phyloP scores from a whole-genome alignment of 2,113 vertebrate genomes.

The Falcunculus frontatus region DNA sequence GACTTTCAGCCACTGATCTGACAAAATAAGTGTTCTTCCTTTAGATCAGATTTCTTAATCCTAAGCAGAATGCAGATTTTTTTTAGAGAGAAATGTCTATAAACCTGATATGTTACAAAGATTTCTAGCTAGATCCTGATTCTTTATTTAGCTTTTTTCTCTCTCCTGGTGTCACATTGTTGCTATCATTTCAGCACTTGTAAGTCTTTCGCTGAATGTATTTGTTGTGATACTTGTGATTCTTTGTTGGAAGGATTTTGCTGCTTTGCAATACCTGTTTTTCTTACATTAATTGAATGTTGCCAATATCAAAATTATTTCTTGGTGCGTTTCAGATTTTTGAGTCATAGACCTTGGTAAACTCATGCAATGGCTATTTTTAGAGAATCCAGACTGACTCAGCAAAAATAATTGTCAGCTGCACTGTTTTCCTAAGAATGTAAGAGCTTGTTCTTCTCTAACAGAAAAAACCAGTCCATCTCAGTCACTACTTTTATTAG shows the following conservation, averaged over 20 bases:
- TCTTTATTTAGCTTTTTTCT: not conserved
- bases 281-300: not conserved
- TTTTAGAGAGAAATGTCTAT: not conserved
- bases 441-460: not conserved
- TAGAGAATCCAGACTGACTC: not conserved
- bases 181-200: not conserved
- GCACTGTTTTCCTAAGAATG: not conserved
- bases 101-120: not conserved
- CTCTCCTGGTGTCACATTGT: not conserved
- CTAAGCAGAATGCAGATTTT: not conserved
- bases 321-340: not conserved
- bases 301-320: not conserved
- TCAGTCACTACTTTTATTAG: not conserved
- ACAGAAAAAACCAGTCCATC: accelerated
- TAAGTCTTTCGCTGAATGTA: not conserved
- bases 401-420: not conserved
- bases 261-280: not conserved
- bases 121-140: not conserved
- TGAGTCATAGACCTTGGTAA: not conserved
- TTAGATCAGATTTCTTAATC: not conserved
- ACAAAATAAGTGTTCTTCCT: not conserved
- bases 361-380: not conserved
- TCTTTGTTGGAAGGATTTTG: not conserved
- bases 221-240: not conserved
- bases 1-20: not conserved